Evolutionary conservation across 2,888 invertebrate species (phyloP).

Genomic region (Myopa tessellatipennis): DNA sequence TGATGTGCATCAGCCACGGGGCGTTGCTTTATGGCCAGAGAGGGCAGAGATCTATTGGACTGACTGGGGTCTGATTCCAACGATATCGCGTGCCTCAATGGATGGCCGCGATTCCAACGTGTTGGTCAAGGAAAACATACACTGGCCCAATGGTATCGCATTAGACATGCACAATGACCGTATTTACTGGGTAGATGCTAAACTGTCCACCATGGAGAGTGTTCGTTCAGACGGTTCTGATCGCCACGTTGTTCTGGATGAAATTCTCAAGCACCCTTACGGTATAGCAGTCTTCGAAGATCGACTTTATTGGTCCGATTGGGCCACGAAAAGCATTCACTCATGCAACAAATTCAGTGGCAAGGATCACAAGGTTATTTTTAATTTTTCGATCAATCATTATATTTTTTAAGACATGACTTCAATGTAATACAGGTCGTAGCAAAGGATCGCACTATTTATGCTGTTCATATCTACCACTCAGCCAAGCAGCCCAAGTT

Average conservation of each 20-base stretch:
- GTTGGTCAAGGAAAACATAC: constrained; percentile 75
- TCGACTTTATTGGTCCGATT: constrained; percentile 90
- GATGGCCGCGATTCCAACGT: constrained; percentile 77
- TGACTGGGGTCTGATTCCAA: constrained; percentile 81
- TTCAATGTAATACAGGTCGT: constrained; percentile 61
- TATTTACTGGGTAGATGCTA: constrained; percentile 91
- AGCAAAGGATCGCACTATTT: constrained; percentile 69
- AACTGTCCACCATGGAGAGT: constrained; percentile 75
- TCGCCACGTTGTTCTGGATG: constrained; percentile 73
- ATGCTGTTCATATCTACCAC: constrained; percentile 80
- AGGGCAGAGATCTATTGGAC: constrained; percentile 91
- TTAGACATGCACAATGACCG: constrained; percentile 82
- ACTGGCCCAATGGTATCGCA: constrained; percentile 88
- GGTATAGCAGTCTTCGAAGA: constrained; percentile 89
- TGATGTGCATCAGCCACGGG: constrained; percentile 75
- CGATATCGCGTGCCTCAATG: constrained; percentile 86
- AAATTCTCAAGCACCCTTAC: constrained; percentile 82
- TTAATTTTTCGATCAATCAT: neutral
- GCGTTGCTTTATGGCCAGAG: constrained; percentile 76
- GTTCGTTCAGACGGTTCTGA: constrained; percentile 75
- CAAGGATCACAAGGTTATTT: constrained; percentile 69
- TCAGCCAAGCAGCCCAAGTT: constrained; percentile 72
- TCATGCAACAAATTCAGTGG: constrained; percentile 83
- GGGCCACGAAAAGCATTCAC: constrained; percentile 80
- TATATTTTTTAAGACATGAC: neutral